Evolutionary conservation across 2,888 invertebrate species (phyloP).

Genomic region (Rhamnusium bicolor): DNA sequence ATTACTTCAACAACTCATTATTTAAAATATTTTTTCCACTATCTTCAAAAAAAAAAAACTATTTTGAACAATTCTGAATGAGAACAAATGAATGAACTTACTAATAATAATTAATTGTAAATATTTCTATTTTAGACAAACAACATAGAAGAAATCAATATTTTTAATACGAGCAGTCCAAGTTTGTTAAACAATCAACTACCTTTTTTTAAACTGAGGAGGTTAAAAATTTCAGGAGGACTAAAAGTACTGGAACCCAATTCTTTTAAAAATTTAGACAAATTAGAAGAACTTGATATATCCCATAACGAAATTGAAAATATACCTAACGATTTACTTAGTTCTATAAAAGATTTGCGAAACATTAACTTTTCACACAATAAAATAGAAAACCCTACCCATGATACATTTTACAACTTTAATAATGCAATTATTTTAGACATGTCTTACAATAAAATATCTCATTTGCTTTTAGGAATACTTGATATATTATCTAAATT

Average conservation of each 20-base stretch:
- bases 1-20: too few species aligned
- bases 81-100: too few species aligned
- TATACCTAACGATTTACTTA: not conserved
- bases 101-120: not conserved
- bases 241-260: not conserved
- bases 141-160: not conserved
- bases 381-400: not conserved
- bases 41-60: too few species aligned
- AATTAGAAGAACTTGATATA: not conserved
- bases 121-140: not conserved
- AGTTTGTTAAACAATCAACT: not conserved
- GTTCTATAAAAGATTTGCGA: not conserved
- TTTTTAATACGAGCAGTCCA: not conserved
- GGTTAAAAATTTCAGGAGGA: not conserved
- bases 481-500: not conserved
- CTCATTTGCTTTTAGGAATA: not conserved
- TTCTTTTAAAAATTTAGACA: not conserved
- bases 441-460: not conserved
- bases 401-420: not conserved
- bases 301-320: not conserved
- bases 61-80: too few species aligned
- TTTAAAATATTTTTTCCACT: too few species aligned
- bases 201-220: not conserved
- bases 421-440: not conserved
- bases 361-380: not conserved